Base-by-base conservation (phyloP, 2,113 vertebrate species). In the Pandion haliaetus region DNA sequence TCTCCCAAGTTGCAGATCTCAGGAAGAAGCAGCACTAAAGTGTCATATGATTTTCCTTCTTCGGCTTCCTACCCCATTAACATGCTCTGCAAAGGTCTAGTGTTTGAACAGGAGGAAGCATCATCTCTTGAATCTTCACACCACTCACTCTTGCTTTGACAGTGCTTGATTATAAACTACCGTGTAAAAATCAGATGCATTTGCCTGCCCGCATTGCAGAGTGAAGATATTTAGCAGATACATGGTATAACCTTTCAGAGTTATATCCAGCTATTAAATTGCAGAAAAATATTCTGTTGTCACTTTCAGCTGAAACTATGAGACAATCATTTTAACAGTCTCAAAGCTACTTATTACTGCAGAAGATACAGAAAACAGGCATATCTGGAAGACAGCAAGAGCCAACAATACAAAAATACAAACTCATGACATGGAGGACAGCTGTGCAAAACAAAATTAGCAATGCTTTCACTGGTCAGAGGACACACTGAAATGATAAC, bases 391-490 rank as follows among this genome's bases (percentile, higher is more conserved):
- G 38, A 74, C 4, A 79, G 18, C 26, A 79, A 90, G 40, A 79
- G 90, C 45, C 86, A 95, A 55, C 69, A 91, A 57, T 11, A 59
- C 40, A 94, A 91, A 91, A 95, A 78, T 23, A 91, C 36, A 86
- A 93, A 88, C 47, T 76, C 84, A 63, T 76, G 54, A 92, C 87
- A 92, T 28, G 28, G 47, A 92, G 10, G 76, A 90, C 90, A 95
- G 94, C 55, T 95, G 82, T 83, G 42, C 49, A 93, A 88, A 96
- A 93, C 61, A 90, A 83, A 95, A 84, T 77, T 72, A 94, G 88
- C 49, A 66, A 52, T 66, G 92, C 77, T 94, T 95, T 95, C 95
- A 84, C 66, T 93, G 88, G 90, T 86, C 91, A 94, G 76, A 94
- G 88, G 59, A 85, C 93, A 93, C 36, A 74, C 77, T 85, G 91